A percentile compares a stretch with the other conserved stretches of the same genome.
phyloP scores from a whole-genome alignment of 2,113 vertebrate genomes.

The Himantopus leucocephalus region DNA sequence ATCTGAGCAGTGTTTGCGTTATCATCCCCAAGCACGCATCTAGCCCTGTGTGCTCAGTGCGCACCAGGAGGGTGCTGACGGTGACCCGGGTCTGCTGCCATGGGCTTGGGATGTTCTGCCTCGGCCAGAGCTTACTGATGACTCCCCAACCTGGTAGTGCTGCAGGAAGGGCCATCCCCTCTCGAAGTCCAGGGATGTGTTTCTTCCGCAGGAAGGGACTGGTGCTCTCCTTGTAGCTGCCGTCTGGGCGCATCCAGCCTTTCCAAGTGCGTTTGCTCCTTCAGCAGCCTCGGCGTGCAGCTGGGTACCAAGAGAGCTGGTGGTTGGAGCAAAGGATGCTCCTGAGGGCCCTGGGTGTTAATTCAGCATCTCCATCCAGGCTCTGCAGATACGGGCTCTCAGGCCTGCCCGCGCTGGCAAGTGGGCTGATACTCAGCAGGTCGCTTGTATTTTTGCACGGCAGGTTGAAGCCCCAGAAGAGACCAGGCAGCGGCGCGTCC shows the following conservation, averaged over 20 bases:
- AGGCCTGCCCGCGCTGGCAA: background rate
- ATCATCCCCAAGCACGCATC: accelerated
- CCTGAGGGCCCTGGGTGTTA: background rate
- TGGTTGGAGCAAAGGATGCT: background rate
- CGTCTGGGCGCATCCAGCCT: background rate
- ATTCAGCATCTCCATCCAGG: background rate
- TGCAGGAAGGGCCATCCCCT: background rate
- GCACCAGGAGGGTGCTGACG: accelerated
- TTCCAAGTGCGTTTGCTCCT: background rate
- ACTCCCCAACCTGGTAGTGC: accelerated
- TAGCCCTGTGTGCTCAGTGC: accelerated
- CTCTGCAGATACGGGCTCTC: background rate
- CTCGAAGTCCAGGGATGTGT: background rate
- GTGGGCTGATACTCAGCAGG: background rate
- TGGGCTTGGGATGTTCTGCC: background rate
- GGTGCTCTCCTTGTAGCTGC: background rate
- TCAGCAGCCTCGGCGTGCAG: accelerated
- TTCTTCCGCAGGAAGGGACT: background rate
- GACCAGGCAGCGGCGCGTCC: conserved; percentile 15
- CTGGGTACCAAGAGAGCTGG: background rate
- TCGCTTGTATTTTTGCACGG: background rate
- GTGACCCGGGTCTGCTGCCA: background rate
- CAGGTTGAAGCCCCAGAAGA: conserved; percentile 87
- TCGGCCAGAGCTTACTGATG: background rate
- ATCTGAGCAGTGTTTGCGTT: background rate